Evolutionary conservation across 1,140 invertebrate species (phyloP).

Genomic region (Chionoecetes opilio): DNA sequence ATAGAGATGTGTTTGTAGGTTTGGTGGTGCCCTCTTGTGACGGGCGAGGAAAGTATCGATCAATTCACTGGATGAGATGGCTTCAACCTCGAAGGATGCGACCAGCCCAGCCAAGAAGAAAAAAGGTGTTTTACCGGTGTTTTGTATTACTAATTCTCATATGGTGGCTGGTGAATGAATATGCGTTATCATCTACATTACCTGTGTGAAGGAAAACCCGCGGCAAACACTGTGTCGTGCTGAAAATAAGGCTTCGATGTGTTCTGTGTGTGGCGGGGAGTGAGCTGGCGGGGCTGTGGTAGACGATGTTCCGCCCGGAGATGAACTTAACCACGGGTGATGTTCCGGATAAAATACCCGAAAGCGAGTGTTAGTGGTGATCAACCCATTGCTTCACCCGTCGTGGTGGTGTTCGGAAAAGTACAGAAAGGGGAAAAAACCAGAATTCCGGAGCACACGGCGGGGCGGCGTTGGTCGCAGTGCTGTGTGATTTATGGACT

Average conservation of each 20-base stretch:
- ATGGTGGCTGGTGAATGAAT: background rate
- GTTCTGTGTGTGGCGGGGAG: conserved; percentile 16
- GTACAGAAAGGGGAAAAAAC: background rate
- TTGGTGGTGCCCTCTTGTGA: conserved; percentile 65
- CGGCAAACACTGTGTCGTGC: background rate
- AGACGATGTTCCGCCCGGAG: conserved; percentile 48
- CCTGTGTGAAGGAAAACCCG: conserved; percentile 14
- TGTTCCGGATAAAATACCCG: background rate
- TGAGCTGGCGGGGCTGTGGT: background rate
- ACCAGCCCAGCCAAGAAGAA: conserved; percentile 76
- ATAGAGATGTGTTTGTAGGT: background rate
- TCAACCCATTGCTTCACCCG: background rate
- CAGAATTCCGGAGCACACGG: background rate
- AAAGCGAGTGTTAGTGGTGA: background rate
- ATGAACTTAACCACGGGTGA: conserved; percentile 16
- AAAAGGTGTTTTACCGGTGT: conserved; percentile 70
- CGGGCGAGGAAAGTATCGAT: conserved; percentile 73
- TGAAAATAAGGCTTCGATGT: background rate
- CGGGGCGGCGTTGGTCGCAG: too few species aligned
- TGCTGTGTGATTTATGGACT: background rate
- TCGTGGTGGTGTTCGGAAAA: background rate
- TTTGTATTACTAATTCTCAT: background rate
- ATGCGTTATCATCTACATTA: background rate
- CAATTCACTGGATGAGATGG: conserved; percentile 77
- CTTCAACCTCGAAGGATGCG: conserved; percentile 78